Percentiles rank a stretch among this genome's conserved stretches.
Evolutionary conservation across 1,140 invertebrate genomes (phyloP).

Genomic region (Plutomurus gul): DNA sequence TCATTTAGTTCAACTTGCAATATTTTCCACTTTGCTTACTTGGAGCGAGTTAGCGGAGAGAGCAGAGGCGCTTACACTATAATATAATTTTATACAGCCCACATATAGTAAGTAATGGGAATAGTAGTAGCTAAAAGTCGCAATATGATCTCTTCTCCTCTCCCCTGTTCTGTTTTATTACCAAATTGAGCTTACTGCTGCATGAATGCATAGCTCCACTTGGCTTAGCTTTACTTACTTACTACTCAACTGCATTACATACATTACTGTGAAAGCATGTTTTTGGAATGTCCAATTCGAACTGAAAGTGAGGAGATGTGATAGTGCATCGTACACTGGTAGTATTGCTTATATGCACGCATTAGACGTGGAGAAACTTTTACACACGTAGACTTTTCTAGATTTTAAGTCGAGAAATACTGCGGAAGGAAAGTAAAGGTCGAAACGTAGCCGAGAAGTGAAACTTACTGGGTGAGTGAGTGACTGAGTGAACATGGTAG

Average conservation of each 20-base stretch:
- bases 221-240: constrained; percentile 7
- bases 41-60: background rate
- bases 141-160: background rate
- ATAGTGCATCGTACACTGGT: background rate
- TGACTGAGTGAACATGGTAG: no score
- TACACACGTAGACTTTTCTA: background rate
- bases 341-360: background rate
- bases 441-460: background rate
- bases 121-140: background rate
- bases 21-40: constrained; percentile 22
- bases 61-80: background rate
- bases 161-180: constrained; percentile 21
- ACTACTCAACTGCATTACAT: constrained; percentile 1
- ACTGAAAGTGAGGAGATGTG: constrained; percentile 6
- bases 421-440: background rate
- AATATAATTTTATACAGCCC: background rate
- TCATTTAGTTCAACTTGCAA: constrained; percentile 15
- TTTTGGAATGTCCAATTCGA: constrained; percentile 24
- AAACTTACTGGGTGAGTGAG: no score
- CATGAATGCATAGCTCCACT: background rate
- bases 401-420: background rate
- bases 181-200: constrained; percentile 13
- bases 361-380: background rate
- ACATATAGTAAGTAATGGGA: background rate
- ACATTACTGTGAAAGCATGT: constrained; percentile 7